phyloP scores from a whole-genome alignment of 2,888 invertebrate genomes.

The Cosmorhoe ocellata region DNA sequence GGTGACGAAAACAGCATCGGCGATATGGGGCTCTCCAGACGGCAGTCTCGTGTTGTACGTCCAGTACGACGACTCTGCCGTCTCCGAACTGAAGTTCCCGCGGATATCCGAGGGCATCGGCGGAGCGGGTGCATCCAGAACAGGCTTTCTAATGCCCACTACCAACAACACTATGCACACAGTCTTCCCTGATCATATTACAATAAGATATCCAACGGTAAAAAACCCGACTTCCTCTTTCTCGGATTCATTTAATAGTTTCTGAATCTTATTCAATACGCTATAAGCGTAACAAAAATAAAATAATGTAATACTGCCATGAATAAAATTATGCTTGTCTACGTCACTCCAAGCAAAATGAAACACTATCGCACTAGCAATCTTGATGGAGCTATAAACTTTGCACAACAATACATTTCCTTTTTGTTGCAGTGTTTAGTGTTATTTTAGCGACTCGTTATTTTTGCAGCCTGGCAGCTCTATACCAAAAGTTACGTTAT shows the following conservation, averaged over 20 bases:
- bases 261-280: too few species aligned
- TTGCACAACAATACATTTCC: conserved; percentile 9
- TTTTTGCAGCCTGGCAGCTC: conserved; percentile 88
- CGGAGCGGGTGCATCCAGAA: conserved; percentile 82
- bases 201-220: conserved; percentile 92
- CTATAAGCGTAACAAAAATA: too few species aligned
- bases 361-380: conserved; percentile 18
- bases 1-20: conserved; percentile 90
- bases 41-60: conserved; percentile 93
- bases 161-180: conserved; percentile 76
- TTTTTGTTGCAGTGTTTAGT: conserved; percentile 4
- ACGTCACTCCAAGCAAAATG: conserved; percentile 12
- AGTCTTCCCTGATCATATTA: conserved; percentile 90
- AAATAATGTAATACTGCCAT: too few species aligned
- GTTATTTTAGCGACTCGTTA: conserved; percentile 17
- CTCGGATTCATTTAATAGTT: too few species aligned
- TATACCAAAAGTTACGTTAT: conserved; percentile 92
- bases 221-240: conserved; percentile 40
- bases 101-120: conserved; percentile 89
- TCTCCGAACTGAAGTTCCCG: conserved; percentile 90
- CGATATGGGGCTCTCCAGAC: conserved; percentile 93
- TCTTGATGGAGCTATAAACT: conserved; percentile 17
- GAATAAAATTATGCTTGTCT: conserved; percentile 1
- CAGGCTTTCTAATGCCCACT: conserved; percentile 71
- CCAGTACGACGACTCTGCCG: conserved; percentile 91